Evolutionary conservation across 2,888 invertebrate species (phyloP).

Genomic region (Noctua pronuba): DNA sequence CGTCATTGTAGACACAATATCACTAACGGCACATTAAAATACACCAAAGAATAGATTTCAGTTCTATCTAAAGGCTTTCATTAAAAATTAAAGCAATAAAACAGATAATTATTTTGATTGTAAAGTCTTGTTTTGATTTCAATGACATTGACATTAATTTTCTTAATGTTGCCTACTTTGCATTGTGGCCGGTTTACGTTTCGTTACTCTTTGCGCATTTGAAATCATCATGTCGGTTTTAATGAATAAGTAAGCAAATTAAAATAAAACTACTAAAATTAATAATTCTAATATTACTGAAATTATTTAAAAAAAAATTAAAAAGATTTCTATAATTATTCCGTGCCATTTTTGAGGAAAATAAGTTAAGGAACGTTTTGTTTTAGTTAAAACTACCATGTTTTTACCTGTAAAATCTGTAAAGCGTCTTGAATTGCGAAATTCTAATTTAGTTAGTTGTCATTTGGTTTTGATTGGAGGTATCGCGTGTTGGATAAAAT

Average conservation of each 20-base stretch:
- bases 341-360: neutral
- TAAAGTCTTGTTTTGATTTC: constrained; percentile 46
- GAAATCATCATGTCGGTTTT: too few species aligned
- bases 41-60: neutral
- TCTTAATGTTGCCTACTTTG: constrained; percentile 4
- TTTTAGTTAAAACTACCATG: neutral
- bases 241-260: too few species aligned
- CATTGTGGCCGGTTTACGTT: constrained; percentile 5
- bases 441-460: constrained; percentile 39
- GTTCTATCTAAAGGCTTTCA: neutral
- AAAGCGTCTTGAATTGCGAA: constrained; percentile 20
- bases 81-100: neutral
- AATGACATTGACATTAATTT: constrained; percentile 44
- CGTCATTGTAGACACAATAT: constrained; percentile 63
- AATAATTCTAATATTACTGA: rapidly evolving
- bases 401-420: constrained; percentile 17
- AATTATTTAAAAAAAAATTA: rapidly evolving
- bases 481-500: constrained; percentile 9
- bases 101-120: constrained; percentile 10
- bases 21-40: constrained; percentile 20
- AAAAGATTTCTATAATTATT: rapidly evolving
- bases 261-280: neutral
- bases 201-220: neutral
- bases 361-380: constrained; percentile 24
- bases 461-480: constrained; percentile 60